Percentiles rank a stretch among this genome's conserved stretches.
Evolutionary conservation across 2,113 vertebrate genomes (phyloP).

Genomic region (Podocnemis expansa): DNA sequence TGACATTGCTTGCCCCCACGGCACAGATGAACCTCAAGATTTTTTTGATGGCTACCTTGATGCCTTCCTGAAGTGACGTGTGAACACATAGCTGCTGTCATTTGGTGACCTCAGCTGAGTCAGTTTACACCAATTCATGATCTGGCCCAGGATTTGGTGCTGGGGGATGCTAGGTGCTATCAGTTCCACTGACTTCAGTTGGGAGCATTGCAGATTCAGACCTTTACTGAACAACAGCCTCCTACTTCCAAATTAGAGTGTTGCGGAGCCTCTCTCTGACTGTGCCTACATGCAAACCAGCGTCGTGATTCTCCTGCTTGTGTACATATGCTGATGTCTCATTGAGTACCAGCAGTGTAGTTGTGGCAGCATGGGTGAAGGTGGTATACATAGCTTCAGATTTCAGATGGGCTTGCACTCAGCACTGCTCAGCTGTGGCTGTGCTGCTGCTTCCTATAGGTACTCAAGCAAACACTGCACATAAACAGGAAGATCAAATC

Average conservation of each 20-base stretch:
- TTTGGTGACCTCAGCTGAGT: not conserved
- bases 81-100: not conserved
- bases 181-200: not conserved
- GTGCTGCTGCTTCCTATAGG: not conserved
- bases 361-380: not conserved
- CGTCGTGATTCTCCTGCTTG: not conserved
- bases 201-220: not conserved
- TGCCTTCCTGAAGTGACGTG: not conserved
- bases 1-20: not conserved
- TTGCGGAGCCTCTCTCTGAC: not conserved
- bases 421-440: not conserved
- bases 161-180: not conserved
- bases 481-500: not conserved
- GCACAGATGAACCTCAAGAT: not conserved
- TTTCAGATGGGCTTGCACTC: not conserved
- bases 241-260: not conserved
- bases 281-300: not conserved
- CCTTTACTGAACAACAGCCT: not conserved
- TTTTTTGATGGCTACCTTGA: not conserved
- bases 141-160: not conserved
- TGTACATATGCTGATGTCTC: not conserved
- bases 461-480: not conserved
- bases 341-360: not conserved
- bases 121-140: not conserved
- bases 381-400: not conserved